These are phyloP conservation scores for Muntiacus muntjak DNA, from an alignment of 2,113 vertebrate species.

Conservation along the genomic window DNA sequence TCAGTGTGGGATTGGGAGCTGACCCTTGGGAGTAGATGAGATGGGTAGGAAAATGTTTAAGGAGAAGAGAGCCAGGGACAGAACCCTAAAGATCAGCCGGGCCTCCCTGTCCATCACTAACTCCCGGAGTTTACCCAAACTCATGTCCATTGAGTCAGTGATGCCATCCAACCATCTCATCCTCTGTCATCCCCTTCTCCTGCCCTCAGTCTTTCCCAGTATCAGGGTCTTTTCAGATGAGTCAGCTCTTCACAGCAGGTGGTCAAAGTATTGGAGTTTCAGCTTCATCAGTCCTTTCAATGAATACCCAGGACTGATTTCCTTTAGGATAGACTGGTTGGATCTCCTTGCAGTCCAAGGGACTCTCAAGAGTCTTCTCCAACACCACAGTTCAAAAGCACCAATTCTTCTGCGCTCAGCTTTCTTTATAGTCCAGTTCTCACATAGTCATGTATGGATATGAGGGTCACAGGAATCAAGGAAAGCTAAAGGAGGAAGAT, in stretches of 20 bases:
- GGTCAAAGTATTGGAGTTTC: background rate
- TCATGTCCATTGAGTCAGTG: background rate
- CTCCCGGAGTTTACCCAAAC: background rate
- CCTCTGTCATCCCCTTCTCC: background rate
- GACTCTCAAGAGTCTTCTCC: background rate
- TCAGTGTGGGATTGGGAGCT: background rate
- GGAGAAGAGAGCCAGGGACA: background rate
- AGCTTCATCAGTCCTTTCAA: background rate
- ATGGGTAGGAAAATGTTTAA: background rate
- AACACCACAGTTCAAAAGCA: background rate
- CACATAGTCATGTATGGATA: background rate
- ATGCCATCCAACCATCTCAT: background rate
- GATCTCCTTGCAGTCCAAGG: background rate
- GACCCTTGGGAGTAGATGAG: background rate
- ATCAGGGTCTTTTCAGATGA: background rate
- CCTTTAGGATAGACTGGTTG: background rate
- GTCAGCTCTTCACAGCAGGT: fast-evolving
- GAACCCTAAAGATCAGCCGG: background rate
- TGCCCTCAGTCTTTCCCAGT: background rate
- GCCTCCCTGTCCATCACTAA: background rate
- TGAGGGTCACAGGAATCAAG: background rate
- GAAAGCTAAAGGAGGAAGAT: background rate
- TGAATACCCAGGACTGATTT: background rate
- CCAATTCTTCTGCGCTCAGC: fast-evolving
- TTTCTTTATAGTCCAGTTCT: background rate